A percentile compares a stretch with the other conserved stretches of the same genome.
These are phyloP conservation scores for Crotophaga sulcirostris DNA, from an alignment of 2,113 vertebrate species.

Conservation along the genomic window DNA sequence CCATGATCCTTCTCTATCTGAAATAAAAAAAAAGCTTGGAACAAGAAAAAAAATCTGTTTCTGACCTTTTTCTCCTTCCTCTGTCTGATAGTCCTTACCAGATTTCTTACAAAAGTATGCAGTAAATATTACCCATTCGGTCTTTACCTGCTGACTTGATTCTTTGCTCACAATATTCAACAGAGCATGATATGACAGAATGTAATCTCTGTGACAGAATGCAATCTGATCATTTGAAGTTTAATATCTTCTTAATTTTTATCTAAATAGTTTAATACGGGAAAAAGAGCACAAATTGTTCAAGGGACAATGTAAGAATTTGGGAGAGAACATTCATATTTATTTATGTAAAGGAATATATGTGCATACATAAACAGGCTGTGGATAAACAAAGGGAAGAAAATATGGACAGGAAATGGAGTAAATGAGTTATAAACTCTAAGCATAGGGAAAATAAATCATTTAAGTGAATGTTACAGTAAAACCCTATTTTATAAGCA, in stretches of 20 bases:
- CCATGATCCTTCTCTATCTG: background rate
- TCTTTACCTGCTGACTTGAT: background rate
- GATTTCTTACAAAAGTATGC: background rate
- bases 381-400: background rate
- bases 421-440: conserved; percentile 7
- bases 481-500: conserved; percentile 37
- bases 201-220: background rate
- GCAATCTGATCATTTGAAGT: background rate
- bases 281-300: background rate
- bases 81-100: background rate
- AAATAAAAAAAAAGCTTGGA: background rate
- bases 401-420: background rate
- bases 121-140: background rate
- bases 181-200: background rate
- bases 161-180: background rate
- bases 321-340: background rate
- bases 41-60: background rate
- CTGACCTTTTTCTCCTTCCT: background rate
- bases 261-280: background rate
- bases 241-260: background rate
- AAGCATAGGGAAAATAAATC: conserved; percentile 20
- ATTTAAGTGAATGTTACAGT: background rate
- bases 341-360: background rate
- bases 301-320: background rate
- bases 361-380: background rate